phyloP scores from a whole-genome alignment of 2,113 vertebrate species.

The Dendropsophus ebraccatus region DNA sequence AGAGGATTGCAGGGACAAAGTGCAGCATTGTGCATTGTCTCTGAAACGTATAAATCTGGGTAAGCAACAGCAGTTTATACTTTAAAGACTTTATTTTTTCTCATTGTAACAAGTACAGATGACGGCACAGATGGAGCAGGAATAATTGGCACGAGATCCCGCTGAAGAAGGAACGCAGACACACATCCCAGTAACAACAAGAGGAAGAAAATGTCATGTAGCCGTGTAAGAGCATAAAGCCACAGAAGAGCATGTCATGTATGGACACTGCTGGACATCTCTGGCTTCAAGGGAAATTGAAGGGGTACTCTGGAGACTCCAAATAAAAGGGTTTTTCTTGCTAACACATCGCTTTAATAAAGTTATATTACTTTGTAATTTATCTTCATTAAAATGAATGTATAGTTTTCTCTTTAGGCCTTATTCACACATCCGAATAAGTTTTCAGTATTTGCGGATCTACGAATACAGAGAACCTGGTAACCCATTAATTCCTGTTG shows the following conservation, averaged over 20 bases:
- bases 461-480: too few species aligned
- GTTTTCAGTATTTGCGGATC: too few species aligned
- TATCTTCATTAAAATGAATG: too few species aligned
- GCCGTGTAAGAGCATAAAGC: not conserved
- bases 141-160: constrained; percentile 33
- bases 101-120: constrained; percentile 41
- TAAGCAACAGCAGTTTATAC: constrained; percentile 29
- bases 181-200: constrained; percentile 22
- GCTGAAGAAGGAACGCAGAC: constrained; percentile 9
- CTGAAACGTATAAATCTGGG: not conserved
- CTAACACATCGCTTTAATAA: too few species aligned
- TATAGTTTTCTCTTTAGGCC: too few species aligned
- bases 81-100: not conserved
- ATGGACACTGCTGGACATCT: too few species aligned
- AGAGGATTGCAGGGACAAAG: not conserved
- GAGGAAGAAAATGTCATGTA: not conserved
- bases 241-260: not conserved
- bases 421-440: too few species aligned
- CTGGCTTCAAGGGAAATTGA: too few species aligned
- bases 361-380: too few species aligned
- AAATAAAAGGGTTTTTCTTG: too few species aligned
- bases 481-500: too few species aligned
- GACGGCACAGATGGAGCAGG: constrained; percentile 53
- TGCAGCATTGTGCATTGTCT: not conserved
- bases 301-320: too few species aligned